These are phyloP conservation scores for Semnornis frantzii DNA, from an alignment of 2,113 vertebrate genomes.

Conservation along the genomic window DNA sequence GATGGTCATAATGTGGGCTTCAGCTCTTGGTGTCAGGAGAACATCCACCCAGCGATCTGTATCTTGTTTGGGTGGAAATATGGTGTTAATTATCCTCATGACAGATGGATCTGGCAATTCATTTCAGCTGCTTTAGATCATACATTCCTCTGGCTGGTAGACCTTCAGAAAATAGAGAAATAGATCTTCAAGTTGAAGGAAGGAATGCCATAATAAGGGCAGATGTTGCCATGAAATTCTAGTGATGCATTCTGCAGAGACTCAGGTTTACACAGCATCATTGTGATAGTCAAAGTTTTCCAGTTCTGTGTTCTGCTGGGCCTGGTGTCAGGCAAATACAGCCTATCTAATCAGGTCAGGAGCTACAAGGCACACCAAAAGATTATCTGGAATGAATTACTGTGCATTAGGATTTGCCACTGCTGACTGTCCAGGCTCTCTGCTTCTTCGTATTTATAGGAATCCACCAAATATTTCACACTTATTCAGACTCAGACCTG, in stretches of 20 bases:
- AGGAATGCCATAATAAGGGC: conserved; percentile 47
- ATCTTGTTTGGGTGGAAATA: conserved; percentile 54
- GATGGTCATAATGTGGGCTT: conserved; percentile 4
- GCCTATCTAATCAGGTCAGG: neutral
- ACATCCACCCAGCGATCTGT: conserved; percentile 35
- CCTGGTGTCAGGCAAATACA: neutral
- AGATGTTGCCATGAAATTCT: conserved; percentile 4
- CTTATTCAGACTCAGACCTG: neutral
- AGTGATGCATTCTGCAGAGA: neutral
- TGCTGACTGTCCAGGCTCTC: neutral
- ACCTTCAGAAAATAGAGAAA: conserved; percentile 34
- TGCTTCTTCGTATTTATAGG: neutral
- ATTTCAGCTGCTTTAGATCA: conserved; percentile 41
- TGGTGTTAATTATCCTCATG: conserved; percentile 50
- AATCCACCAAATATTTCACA: neutral
- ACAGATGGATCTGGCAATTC: conserved; percentile 55
- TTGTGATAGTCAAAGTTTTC: neutral
- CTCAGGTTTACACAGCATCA: neutral
- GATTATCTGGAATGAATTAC: neutral
- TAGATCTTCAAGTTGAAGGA: conserved; percentile 29
- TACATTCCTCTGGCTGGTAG: conserved; percentile 35
- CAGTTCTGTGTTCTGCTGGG: neutral
- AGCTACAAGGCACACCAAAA: neutral
- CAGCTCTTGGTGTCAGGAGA: conserved; percentile 46
- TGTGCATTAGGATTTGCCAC: neutral